A percentile compares a stretch with the other conserved stretches of the same genome.
These are phyloP conservation scores for Halocynthia aurantium DNA, from an alignment of 23 tunicate species.

Conservation along the genomic window DNA sequence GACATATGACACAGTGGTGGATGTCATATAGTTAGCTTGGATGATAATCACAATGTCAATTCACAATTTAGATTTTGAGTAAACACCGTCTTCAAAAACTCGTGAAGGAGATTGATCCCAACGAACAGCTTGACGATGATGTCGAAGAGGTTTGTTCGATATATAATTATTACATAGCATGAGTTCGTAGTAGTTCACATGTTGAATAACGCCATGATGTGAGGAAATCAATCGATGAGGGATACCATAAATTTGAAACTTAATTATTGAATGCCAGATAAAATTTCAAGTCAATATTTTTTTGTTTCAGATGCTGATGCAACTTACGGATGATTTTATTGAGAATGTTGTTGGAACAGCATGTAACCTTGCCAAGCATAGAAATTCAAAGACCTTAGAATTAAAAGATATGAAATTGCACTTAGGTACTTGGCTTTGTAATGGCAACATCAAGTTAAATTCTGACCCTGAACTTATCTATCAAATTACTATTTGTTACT, in stretches of 20 bases:
- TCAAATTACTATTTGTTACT: not conserved
- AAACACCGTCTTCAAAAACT: slow-evolving; percentile 67
- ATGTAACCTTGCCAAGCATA: slow-evolving; percentile 83
- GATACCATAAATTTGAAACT: not conserved
- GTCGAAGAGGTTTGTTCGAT: slow-evolving; percentile 59
- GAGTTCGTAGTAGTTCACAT: not conserved
- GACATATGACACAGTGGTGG: too few species aligned
- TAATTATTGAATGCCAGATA: not conserved
- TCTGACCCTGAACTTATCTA: not conserved
- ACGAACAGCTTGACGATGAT: slow-evolving; percentile 86
- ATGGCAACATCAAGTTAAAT: not conserved
- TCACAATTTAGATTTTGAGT: slow-evolving; percentile 38
- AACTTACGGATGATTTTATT: slow-evolving; percentile 85
- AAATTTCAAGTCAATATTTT: not conserved
- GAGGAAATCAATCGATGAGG: not conserved
- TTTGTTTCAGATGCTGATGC: slow-evolving; percentile 59
- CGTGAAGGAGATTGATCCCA: slow-evolving; percentile 85
- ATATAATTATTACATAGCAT: not conserved
- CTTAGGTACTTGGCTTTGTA: slow-evolving; percentile 34
- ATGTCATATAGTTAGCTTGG: too few species aligned
- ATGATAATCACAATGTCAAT: too few species aligned
- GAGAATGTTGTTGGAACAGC: slow-evolving; percentile 80
- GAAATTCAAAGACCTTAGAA: slow-evolving; percentile 85
- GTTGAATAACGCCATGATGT: not conserved
- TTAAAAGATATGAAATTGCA: slow-evolving; percentile 85